phyloP scores from a whole-genome alignment of 2,113 vertebrate genomes.

The Ceyx margarethae region DNA sequence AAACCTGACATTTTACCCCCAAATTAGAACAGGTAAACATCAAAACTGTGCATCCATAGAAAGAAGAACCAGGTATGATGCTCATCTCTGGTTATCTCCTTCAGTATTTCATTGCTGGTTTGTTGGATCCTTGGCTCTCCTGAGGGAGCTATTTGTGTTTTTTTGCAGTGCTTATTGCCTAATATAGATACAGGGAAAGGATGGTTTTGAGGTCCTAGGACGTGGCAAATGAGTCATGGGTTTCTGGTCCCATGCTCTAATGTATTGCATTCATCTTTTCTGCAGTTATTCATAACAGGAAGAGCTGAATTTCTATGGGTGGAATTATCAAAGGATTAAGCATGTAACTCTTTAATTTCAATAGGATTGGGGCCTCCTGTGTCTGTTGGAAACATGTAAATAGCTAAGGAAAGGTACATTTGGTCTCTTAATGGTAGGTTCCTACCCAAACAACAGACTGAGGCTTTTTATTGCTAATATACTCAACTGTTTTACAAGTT shows the following conservation, averaged over 20 bases:
- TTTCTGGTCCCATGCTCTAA: background rate
- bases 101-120: background rate
- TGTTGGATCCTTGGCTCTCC: background rate
- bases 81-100: background rate
- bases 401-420: background rate
- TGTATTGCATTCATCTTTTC: background rate
- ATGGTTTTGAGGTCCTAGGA: background rate
- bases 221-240: background rate
- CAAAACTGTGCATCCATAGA: background rate
- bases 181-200: fast-evolving
- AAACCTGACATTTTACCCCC: background rate
- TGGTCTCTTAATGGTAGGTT: background rate
- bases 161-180: background rate
- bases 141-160: fast-evolving
- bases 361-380: background rate
- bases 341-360: background rate
- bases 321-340: background rate
- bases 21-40: background rate
- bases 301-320: background rate
- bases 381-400: background rate
- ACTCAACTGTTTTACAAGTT: background rate
- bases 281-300: background rate
- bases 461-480: background rate
- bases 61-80: background rate
- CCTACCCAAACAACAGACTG: background rate